Evolutionary conservation across 2,113 vertebrate species (phyloP).

Genomic region (Lethenteron reissneri): DNA sequence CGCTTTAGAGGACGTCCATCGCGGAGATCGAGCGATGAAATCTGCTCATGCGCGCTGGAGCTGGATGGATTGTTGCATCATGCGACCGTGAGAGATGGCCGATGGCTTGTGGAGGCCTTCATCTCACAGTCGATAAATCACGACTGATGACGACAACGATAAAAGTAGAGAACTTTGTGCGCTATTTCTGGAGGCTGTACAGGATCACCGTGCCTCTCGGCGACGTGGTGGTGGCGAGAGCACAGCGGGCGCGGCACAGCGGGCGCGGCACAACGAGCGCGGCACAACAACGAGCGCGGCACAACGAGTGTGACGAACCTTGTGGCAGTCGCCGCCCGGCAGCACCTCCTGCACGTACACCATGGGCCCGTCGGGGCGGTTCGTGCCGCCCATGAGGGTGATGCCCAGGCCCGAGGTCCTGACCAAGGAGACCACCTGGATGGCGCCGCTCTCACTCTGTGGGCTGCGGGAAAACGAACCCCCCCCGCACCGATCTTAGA

Average conservation of each 20-base stretch:
- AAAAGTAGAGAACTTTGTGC: too few species aligned
- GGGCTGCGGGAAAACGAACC: too few species aligned
- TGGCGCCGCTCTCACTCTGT: conserved; percentile 21
- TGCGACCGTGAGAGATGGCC: too few species aligned
- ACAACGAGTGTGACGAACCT: conserved; percentile 25
- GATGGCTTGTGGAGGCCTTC: too few species aligned
- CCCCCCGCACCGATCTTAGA: too few species aligned
- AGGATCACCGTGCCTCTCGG: too few species aligned
- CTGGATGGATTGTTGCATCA: too few species aligned
- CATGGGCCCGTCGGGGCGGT: conserved; percentile 47
- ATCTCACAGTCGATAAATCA: too few species aligned
- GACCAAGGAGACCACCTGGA: conserved; percentile 44
- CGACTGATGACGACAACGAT: too few species aligned
- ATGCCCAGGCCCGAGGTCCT: conserved; percentile 40
- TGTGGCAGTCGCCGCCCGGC: conserved; percentile 50
- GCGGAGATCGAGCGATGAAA: neutral
- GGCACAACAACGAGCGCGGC: neutral
- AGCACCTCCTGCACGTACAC: conserved; percentile 54
- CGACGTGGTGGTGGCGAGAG: neutral
- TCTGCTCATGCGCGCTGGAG: neutral
- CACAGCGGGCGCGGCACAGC: neutral
- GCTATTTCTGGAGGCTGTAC: too few species aligned
- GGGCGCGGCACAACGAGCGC: neutral
- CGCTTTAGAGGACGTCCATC: too few species aligned
- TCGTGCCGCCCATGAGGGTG: conserved; percentile 44